Percentiles rank a stretch among this genome's conserved stretches.
Conservation (phyloP, 2,797 vertebrate genomes). For the Acomys russatus region DNA sequence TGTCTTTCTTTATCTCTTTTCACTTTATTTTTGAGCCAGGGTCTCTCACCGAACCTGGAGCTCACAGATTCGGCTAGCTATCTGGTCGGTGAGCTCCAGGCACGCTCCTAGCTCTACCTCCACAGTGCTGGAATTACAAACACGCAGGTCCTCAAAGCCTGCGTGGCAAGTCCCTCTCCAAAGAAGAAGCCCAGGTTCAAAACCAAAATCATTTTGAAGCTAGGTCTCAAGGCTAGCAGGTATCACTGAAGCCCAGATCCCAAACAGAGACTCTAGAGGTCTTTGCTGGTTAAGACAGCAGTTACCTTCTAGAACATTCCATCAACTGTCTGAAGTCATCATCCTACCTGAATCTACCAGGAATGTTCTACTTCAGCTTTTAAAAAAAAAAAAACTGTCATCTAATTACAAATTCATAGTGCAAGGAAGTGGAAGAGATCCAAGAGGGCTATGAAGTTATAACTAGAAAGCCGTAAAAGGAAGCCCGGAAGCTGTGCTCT, state of each 20-base stretch:
- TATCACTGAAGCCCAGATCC: background rate
- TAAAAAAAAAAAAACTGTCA: background rate
- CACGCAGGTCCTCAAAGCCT: background rate
- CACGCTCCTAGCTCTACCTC: background rate
- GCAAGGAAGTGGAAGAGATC: background rate
- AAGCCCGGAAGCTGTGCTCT: background rate
- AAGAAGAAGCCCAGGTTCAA: background rate
- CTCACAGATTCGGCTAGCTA: background rate
- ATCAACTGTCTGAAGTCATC: background rate
- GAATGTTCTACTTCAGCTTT: background rate
- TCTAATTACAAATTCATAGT: background rate
- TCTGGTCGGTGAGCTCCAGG: background rate
- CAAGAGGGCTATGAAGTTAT: background rate
- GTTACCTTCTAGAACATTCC: background rate
- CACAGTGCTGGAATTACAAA: background rate
- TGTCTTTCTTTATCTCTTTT: background rate
- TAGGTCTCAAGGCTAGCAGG: background rate
- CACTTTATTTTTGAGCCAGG: background rate
- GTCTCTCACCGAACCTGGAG: background rate
- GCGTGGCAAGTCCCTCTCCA: background rate
- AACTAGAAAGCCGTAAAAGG: background rate
- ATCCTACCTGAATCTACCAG: background rate
- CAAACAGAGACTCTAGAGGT: background rate
- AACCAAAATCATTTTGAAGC: constrained; percentile 19
- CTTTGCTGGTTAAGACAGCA: constrained; percentile 3